Evolutionary conservation across 2,113 vertebrate species (phyloP).

Genomic region (Nestor notabilis): DNA sequence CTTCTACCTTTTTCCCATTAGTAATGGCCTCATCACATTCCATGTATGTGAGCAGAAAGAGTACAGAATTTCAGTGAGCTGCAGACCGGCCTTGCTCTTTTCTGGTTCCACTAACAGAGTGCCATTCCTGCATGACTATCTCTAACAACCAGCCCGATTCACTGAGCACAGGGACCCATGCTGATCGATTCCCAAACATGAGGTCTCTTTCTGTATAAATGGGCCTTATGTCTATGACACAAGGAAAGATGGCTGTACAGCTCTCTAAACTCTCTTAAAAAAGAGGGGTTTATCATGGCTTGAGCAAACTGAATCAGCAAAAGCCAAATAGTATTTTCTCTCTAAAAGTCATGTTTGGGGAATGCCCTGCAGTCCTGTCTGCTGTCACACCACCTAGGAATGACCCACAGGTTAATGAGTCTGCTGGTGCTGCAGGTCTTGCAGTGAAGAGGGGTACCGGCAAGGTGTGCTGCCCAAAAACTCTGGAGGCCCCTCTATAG

Average conservation of each 20-base stretch:
- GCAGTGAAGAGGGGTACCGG: neutral
- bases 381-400: neutral
- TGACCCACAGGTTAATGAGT: neutral
- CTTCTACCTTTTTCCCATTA: neutral
- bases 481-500: neutral
- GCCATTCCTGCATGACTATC: neutral
- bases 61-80: neutral
- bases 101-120: neutral
- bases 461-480: neutral
- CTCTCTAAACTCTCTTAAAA: neutral
- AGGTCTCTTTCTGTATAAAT: neutral
- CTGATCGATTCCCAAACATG: neutral
- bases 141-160: neutral
- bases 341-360: neutral
- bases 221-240: neutral
- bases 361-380: neutral
- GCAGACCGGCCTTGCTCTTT: neutral
- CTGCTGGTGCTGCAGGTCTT: neutral
- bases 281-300: neutral
- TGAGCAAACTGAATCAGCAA: neutral
- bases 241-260: neutral
- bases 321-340: neutral
- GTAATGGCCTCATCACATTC: neutral
- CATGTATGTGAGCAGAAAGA: neutral
- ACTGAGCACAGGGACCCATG: neutral